A percentile compares a stretch with the other conserved stretches of the same genome.
Evolutionary conservation across 2,797 vertebrate species (phyloP).

Genomic region (Xenops minutus): DNA sequence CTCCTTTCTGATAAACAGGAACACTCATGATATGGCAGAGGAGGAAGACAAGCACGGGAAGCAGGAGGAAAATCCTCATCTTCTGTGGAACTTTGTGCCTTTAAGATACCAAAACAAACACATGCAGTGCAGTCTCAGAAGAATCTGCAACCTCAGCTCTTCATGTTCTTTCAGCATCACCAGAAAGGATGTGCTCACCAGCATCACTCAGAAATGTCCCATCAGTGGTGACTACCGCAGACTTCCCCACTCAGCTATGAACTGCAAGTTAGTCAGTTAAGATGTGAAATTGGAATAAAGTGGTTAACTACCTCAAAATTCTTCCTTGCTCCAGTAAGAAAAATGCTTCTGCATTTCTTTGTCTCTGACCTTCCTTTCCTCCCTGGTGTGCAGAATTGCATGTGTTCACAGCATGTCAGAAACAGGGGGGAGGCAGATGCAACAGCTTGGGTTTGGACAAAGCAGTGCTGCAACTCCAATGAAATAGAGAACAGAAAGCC

Average conservation of each 20-base stretch:
- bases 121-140: neutral
- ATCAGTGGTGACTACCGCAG: accelerated
- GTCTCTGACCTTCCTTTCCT: neutral
- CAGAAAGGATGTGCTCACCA: neutral
- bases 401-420: accelerated
- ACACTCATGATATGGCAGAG: accelerated
- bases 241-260: neutral
- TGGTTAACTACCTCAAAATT: neutral
- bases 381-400: accelerated
- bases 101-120: neutral
- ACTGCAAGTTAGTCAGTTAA: neutral
- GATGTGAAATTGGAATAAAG: neutral
- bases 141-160: neutral
- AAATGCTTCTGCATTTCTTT: neutral
- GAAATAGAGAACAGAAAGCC: neutral
- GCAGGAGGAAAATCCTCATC: neutral
- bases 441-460: neutral
- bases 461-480: neutral
- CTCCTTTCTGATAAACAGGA: neutral
- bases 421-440: neutral
- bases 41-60: neutral
- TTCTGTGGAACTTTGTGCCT: neutral
- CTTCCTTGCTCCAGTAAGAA: neutral
- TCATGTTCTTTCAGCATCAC: accelerated
- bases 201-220: neutral